Conservation (phyloP, 2,113 vertebrate genomes). For the Mus spicilegus region DNA sequence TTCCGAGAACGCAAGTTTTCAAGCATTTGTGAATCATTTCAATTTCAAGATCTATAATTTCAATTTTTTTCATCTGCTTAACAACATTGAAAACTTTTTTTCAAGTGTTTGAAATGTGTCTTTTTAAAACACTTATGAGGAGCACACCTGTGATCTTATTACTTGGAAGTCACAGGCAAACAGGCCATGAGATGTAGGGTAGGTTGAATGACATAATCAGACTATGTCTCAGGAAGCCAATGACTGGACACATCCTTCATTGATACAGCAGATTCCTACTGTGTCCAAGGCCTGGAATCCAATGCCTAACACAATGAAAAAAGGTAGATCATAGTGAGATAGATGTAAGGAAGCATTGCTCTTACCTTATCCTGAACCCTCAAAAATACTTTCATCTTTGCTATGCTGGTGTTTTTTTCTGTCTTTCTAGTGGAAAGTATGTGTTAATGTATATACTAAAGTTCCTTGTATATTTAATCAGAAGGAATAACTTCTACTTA, state of each 20-base stretch:
- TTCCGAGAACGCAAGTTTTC: not conserved
- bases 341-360: slow-evolving; percentile 11
- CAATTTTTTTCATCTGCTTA: not conserved
- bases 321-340: not conserved
- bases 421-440: not conserved
- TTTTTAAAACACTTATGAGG: not conserved
- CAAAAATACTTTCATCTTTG: not conserved
- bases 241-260: not conserved
- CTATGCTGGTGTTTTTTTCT: not conserved
- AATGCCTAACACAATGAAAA: not conserved
- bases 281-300: not conserved
- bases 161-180: not conserved
- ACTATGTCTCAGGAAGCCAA: not conserved
- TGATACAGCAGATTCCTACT: not conserved
- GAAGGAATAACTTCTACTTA: not conserved
- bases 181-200: not conserved
- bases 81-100: not conserved
- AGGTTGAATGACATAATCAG: not conserved
- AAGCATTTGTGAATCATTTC: slow-evolving; percentile 11
- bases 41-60: not conserved
- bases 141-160: not conserved
- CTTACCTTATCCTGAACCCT: not conserved
- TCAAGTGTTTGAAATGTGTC: slow-evolving; percentile 16
- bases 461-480: not conserved
- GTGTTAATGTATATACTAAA: not conserved